These are phyloP conservation scores for Atethmia centrago DNA, from an alignment of 2,888 invertebrate species.

Conservation along the genomic window DNA sequence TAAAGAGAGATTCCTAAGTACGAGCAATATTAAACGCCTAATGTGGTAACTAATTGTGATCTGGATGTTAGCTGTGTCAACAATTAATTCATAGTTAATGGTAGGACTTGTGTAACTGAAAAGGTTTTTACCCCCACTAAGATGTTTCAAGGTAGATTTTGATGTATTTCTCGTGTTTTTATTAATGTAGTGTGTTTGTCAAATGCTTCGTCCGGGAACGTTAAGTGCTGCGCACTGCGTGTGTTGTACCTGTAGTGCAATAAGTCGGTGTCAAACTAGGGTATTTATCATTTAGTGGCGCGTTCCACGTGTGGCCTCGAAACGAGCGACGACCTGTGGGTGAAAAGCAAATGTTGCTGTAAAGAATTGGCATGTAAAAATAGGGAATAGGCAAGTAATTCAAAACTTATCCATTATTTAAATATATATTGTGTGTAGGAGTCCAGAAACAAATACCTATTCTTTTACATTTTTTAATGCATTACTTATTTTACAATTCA, in stretches of 20 bases:
- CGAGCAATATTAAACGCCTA: constrained; percentile 62
- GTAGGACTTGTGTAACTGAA: constrained; percentile 43
- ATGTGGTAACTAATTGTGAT: constrained; percentile 60
- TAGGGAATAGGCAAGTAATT: too few relatives aligned
- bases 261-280: constrained; percentile 82
- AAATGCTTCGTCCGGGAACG: constrained; percentile 57
- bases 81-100: constrained; percentile 53
- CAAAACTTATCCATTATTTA: too few relatives aligned
- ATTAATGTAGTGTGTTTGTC: constrained; percentile 53
- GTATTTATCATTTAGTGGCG: constrained; percentile 69
- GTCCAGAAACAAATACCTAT: too few relatives aligned
- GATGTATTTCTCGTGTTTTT: constrained; percentile 58
- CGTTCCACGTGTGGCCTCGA: constrained; percentile 34
- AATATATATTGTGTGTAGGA: too few relatives aligned
- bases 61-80: constrained; percentile 61
- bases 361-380: too few relatives aligned
- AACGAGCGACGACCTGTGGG: constrained; percentile 17
- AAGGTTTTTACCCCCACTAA: constrained; percentile 41
- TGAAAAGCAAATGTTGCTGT: too few relatives aligned
- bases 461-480: too few relatives aligned
- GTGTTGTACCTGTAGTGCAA: constrained; percentile 68
- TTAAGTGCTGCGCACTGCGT: constrained; percentile 40
- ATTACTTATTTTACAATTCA: too few relatives aligned
- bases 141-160: constrained; percentile 53
- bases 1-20: constrained; percentile 63